Evolutionary conservation across 2,797 vertebrate genomes (phyloP).

Genomic region (Pseudopleuronectes americanus): DNA sequence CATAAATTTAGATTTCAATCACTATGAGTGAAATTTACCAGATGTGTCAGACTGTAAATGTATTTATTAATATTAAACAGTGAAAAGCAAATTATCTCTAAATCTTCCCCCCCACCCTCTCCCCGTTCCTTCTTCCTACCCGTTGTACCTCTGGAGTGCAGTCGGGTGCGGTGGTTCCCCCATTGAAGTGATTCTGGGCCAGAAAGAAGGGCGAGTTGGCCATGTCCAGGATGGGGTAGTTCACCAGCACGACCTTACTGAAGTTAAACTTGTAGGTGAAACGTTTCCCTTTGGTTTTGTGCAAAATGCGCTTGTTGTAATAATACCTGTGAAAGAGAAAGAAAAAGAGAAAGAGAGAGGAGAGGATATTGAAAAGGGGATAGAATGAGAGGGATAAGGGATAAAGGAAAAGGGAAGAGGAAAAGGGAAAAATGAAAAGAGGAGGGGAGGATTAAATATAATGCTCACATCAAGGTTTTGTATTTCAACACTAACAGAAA

Average conservation of each 20-base stretch:
- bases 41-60: not conserved
- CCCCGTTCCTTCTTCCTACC: not conserved
- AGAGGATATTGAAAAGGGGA: conserved; percentile 34
- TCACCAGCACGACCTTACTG: conserved; percentile 93
- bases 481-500: conserved; percentile 62
- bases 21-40: not conserved
- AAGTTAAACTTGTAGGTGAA: conserved; percentile 99
- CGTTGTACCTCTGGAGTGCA: conserved; percentile 89
- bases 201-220: conserved; percentile 90
- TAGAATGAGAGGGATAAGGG: conserved; percentile 50
- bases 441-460: conserved; percentile 69
- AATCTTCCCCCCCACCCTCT: not conserved
- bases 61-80: not conserved
- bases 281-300: conserved; percentile 97
- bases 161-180: conserved; percentile 84
- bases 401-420: conserved; percentile 63
- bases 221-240: conserved; percentile 93
- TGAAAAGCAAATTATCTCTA: not conserved
- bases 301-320: conserved; percentile 95
- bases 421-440: conserved; percentile 67
- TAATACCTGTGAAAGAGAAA: conserved; percentile 86
- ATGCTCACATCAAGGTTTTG: conserved; percentile 74
- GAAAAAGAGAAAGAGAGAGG: not conserved
- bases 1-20: conserved; percentile 7
- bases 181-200: conserved; percentile 89